Base-by-base conservation (phyloP, 92 coral and sea anemone species). In the Meandrina meandrites region DNA sequence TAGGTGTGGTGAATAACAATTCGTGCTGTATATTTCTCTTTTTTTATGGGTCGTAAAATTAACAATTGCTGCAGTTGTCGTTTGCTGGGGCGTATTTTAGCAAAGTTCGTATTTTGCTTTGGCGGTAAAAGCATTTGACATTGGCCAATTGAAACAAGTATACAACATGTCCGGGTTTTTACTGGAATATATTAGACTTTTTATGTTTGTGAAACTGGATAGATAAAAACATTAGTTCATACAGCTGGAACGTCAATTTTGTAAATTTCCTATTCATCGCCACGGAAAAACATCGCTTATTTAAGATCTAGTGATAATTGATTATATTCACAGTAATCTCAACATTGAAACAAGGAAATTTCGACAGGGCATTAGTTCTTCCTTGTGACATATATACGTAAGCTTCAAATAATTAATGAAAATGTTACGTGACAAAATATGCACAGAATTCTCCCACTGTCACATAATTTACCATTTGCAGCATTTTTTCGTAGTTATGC, bases 1-100 rank as follows among this genome's bases (percentile, higher is more conserved):
- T 30, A 85, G 88, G 88, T 77, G 88, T 77, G 88, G 82, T 85
- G 50, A 24, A 45, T 42, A 47, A 56, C 30, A 48, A 57, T 84
- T 3, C 15, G 51, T 45, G 80, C 4, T 75, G 69, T 54, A 51
- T 60, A 15, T 45, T 66, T 76, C 57, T 27, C 36, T 36, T 75
- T 56, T n/a, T 75, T 66, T 16, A 22, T 22, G 37, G 50, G 24
- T 77, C 36, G 35, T 84, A 3, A 75, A 75, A 13, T 27, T 57
- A n/a, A 18, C 54, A 68, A 36, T 19, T 4, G 51, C 48, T 73
- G 18, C 51, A 37, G 14, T 56, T 19, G 10, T 3, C 47, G 12
- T 1, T 17, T 36, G 16, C 9, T 16, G 14, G 19, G 21, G 8
- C 37, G 36, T 3, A 3, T 19, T 19, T 7, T n/a, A 34, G 22